Percentiles rank a stretch among this genome's conserved stretches.
These are phyloP conservation scores for Tuta absoluta DNA, from an alignment of 2,888 invertebrate species.

Conservation along the genomic window DNA sequence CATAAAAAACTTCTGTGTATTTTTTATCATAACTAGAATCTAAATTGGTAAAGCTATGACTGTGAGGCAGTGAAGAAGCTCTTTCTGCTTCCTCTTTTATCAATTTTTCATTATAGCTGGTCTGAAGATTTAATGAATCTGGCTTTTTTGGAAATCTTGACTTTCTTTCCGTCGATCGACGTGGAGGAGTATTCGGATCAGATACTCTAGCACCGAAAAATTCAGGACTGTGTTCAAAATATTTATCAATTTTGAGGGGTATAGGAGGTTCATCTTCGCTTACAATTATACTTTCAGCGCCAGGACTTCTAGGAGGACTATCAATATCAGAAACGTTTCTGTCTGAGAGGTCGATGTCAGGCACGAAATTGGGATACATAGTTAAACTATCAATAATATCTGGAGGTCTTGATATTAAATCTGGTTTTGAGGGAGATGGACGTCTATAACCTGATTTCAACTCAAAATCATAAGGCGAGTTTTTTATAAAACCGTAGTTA, in stretches of 20 bases:
- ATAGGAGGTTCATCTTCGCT: conserved; percentile 79
- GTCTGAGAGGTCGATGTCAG: conserved; percentile 76
- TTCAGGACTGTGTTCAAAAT: conserved; percentile 79
- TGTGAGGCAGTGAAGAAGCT: conserved; percentile 73
- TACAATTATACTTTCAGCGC: conserved; percentile 71
- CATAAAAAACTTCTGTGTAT: conserved; percentile 30
- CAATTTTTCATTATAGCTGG: conserved; percentile 61
- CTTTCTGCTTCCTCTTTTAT: conserved; percentile 66
- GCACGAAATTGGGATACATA: conserved; percentile 75
- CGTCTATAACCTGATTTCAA: conserved; percentile 57
- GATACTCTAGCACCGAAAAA: conserved; percentile 79
- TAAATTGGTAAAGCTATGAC: conserved; percentile 60
- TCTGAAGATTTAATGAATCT: conserved; percentile 70
- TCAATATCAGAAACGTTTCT: conserved; percentile 68
- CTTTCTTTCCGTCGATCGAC: conserved; percentile 66
- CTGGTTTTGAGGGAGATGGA: conserved; percentile 45
- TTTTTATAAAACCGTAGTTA: conserved; percentile 48
- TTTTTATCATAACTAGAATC: conserved; percentile 38
- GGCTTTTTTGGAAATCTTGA: conserved; percentile 70
- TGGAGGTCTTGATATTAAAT: conserved; percentile 55
- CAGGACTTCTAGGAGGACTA: conserved; percentile 71
- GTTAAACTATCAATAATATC: conserved; percentile 75
- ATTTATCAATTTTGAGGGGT: conserved; percentile 77
- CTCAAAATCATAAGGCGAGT: conserved; percentile 54
- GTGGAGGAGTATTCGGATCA: conserved; percentile 75